These are phyloP conservation scores for Drosophila niveifrons DNA, from an alignment of 2,888 invertebrate species.

Conservation along the genomic window DNA sequence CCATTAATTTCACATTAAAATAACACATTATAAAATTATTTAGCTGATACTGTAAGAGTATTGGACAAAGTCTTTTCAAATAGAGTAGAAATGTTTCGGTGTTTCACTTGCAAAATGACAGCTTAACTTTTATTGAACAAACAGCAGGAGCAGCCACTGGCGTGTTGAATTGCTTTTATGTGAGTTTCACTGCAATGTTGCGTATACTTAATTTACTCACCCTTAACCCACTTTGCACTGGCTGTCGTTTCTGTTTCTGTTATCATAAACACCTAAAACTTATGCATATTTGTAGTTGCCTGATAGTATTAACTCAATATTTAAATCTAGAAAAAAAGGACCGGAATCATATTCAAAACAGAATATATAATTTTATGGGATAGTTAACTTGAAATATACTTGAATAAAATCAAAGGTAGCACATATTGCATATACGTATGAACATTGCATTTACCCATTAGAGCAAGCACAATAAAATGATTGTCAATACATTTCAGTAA, in stretches of 20 bases:
- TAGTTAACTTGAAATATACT: not conserved
- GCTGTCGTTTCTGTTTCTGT: constrained; percentile 16
- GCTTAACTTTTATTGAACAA: constrained; percentile 73
- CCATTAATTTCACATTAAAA: not conserved
- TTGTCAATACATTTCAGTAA: constrained; percentile 50
- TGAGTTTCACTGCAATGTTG: constrained; percentile 59
- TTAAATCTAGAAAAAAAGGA: constrained; percentile 37
- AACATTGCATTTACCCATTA: constrained; percentile 42
- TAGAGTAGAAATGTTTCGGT: constrained; percentile 44
- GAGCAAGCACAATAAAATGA: constrained; percentile 49
- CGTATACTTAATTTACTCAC: constrained; percentile 72
- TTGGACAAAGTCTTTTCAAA: not conserved
- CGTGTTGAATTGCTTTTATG: constrained; percentile 51
- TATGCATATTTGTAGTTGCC: constrained; percentile 7
- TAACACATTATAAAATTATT: not conserved
- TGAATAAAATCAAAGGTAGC: too few species aligned
- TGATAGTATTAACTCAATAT: constrained; percentile 38
- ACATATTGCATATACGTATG: constrained; percentile 48
- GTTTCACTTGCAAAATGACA: constrained; percentile 11
- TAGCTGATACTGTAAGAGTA: not conserved
- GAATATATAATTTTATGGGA: too few species aligned
- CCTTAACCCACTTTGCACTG: constrained; percentile 64
- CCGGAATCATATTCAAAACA: not conserved
- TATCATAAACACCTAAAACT: constrained; percentile 58
- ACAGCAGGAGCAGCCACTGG: constrained; percentile 53